phyloP scores from a whole-genome alignment of 2,888 invertebrate genomes.

The Parnassius smintheus region DNA sequence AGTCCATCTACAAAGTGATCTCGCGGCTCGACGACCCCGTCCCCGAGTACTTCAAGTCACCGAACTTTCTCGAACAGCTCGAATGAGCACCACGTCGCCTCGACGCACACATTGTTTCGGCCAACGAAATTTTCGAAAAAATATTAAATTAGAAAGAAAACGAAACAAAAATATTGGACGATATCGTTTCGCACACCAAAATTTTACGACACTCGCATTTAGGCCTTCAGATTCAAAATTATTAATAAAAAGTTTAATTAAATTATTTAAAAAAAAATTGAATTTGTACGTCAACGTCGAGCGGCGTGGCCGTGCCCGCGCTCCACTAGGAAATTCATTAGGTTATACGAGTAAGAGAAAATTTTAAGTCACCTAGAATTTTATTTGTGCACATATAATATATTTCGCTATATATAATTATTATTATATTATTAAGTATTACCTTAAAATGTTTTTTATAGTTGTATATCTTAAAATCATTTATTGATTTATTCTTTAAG shows the following conservation, averaged over 20 bases:
- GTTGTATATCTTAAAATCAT: conserved; percentile 81
- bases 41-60: conserved; percentile 99
- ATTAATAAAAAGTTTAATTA: conserved; percentile 75
- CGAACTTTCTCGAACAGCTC: conserved; percentile 99
- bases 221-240: conserved; percentile 85
- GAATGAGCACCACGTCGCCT: conserved; percentile 83
- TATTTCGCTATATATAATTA: conserved; percentile 81
- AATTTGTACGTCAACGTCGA: conserved; percentile 66
- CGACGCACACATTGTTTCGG: conserved; percentile 64
- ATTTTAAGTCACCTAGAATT: conserved; percentile 81
- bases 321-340: conserved; percentile 79
- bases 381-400: conserved; percentile 82
- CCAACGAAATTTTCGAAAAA: conserved; percentile 47
- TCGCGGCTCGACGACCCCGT: conserved; percentile 99
- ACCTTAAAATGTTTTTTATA: conserved; percentile 80
- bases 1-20: conserved; percentile 99
- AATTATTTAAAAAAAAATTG: conserved; percentile 56
- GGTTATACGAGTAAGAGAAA: conserved; percentile 79
- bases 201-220: conserved; percentile 85
- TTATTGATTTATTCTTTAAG: conserved; percentile 81
- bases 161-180: conserved; percentile 59
- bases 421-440: conserved; percentile 81
- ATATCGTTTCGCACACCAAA: conserved; percentile 79
- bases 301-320: conserved; percentile 42
- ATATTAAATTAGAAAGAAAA: conserved; percentile 31